Conservation (phyloP, 2,113 vertebrate species). For the Baryphthengus martii region DNA sequence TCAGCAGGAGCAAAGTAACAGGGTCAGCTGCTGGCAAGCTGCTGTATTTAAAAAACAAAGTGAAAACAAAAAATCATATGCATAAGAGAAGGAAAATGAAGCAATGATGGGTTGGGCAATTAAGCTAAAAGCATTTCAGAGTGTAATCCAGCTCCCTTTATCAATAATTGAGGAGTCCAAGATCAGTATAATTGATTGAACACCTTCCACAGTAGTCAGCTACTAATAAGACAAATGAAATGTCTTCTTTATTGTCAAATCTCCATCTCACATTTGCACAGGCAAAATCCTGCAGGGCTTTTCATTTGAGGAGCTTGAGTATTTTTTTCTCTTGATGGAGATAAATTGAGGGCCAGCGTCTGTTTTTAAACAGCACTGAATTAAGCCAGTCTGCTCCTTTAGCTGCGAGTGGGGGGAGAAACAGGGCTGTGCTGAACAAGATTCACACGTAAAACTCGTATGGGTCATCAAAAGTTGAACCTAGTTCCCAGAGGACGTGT, state of each 20-base stretch:
- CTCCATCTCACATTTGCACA: slow-evolving; percentile 59
- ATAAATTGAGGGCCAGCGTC: slow-evolving; percentile 59
- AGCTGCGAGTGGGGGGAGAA: not conserved
- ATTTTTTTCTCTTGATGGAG: slow-evolving; percentile 57
- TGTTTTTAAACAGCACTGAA: slow-evolving; percentile 71
- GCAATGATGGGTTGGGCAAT: slow-evolving; percentile 79
- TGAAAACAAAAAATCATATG: slow-evolving; percentile 7
- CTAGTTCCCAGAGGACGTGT: not conserved
- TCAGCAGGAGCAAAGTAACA: not conserved
- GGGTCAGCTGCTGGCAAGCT: not conserved
- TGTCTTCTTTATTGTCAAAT: slow-evolving; percentile 61
- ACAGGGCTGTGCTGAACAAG: not conserved
- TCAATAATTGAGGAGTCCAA: slow-evolving; percentile 70
- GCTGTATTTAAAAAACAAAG: not conserved
- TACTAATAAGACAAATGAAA: slow-evolving; percentile 78
- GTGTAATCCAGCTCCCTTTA: slow-evolving; percentile 50
- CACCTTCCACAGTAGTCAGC: slow-evolving; percentile 65
- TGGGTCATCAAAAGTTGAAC: not conserved
- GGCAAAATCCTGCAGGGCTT: slow-evolving; percentile 53
- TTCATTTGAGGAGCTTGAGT: slow-evolving; percentile 36
- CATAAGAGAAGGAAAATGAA: slow-evolving; percentile 52
- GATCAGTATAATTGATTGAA: slow-evolving; percentile 73
- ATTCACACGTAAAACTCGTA: not conserved
- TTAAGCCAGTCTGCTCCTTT: slow-evolving; percentile 16
- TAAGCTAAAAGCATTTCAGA: slow-evolving; percentile 88